A percentile compares a stretch with the other conserved stretches of the same genome.
Evolutionary conservation across 2,113 vertebrate genomes (phyloP).

Genomic region (Notothenia rossii): DNA sequence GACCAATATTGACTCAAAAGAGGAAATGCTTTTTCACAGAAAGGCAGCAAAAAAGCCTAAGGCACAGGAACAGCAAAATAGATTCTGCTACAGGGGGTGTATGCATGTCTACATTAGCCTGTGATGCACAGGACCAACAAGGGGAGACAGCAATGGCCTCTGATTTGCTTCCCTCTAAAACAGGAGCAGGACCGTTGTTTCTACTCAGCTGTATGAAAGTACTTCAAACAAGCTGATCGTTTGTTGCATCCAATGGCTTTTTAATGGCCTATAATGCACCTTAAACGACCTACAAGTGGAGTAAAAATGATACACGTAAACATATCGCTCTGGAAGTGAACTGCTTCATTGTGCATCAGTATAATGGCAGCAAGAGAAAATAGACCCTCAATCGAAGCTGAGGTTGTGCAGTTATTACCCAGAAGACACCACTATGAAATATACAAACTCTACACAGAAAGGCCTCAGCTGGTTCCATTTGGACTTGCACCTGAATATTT

Average conservation of each 20-base stretch:
- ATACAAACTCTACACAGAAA: slow-evolving; percentile 6
- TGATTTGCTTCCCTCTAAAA: not conserved
- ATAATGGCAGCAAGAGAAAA: slow-evolving; percentile 13
- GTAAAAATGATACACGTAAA: not conserved
- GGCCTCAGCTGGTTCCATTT: not conserved
- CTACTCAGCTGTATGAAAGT: not conserved
- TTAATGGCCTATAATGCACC: not conserved
- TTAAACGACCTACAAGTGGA: not conserved
- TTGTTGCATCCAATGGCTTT: not conserved
- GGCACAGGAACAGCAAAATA: not conserved
- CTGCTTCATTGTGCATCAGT: not conserved
- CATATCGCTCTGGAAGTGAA: slow-evolving; percentile 14
- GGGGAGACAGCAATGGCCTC: not conserved
- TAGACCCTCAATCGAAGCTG: slow-evolving; percentile 3
- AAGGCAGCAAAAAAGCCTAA: not conserved
- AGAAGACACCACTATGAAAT: slow-evolving; percentile 7
- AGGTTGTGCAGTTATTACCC: slow-evolving; percentile 21
- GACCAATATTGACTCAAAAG: not conserved
- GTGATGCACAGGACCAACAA: not conserved
- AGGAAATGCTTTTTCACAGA: not conserved
- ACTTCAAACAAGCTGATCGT: not conserved
- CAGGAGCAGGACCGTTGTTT: not conserved
- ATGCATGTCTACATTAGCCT: not conserved
- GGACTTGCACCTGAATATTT: slow-evolving; percentile 16
- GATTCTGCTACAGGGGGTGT: not conserved